Base-by-base conservation (phyloP, 2,113 vertebrate species). In the Saiga tatarica region DNA sequence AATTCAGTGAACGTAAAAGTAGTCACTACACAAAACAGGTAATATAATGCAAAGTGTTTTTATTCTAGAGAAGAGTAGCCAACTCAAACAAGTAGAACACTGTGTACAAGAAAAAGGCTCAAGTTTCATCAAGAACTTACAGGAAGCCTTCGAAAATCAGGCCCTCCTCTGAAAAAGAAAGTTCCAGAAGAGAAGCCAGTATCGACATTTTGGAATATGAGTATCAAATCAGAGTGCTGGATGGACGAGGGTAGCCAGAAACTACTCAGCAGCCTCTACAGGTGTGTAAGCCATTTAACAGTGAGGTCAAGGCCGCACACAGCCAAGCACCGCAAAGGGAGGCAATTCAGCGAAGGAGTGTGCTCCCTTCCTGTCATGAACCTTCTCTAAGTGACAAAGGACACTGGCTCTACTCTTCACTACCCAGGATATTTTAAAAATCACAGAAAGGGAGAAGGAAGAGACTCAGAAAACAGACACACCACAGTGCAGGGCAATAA, bases 391-490 rank as follows among this genome's bases (percentile, higher is more conserved):
- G 45, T 23, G 36, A 59, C 25, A 91, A 81, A 84, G 53, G 89
- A 81, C 8, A 36, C 26, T 21, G 19, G 12, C 45, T 55, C 86
- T 84, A 92, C 3, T 50, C 93, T 84, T 39, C 28, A 92, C 74
- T 39, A 71, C 36, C 81, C 47, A 67, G 81, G 52, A 59, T 96
- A 97, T n/a, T 79, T 86, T 87, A 94, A 89, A 89, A 87, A 87
- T 97, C 55, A 92, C 71, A 94, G 95, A 76, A 97, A 94, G 12
- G 52, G 60, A 96, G 0, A 94, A 79, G 23, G 83, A 97, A 81
- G 91, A 95, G 93, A 67, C 88, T 42, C 67, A 71, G 42, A 95
- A 92, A 96, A 92, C 82, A 45, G 42, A 17, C 19, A 39, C 11
- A 15, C 4, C 25, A n/a, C 12, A 47, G 21, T 5, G 17, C 55